These are phyloP conservation scores for Himalopsyche tibetana DNA, from an alignment of 2,888 invertebrate genomes.

Conservation along the genomic window DNA sequence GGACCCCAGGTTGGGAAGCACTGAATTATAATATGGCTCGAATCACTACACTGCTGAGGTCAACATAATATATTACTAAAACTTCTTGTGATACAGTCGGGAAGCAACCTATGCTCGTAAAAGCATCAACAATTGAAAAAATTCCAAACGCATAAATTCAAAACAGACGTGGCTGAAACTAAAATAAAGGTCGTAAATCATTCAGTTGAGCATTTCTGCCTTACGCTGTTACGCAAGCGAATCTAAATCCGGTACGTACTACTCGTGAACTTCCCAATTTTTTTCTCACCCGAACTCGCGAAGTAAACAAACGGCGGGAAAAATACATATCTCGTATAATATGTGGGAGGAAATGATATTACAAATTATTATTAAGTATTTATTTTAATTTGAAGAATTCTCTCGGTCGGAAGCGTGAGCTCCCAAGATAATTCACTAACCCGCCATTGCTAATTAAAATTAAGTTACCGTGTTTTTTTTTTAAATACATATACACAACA, in stretches of 20 bases:
- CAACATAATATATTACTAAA: no score
- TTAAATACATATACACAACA: no score
- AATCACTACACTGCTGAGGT: no score
- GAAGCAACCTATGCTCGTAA: no score
- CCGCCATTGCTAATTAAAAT: slow-evolving; percentile 11
- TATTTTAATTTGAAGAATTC: slow-evolving; percentile 26
- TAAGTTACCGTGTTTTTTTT: neutral
- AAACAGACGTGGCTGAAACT: neutral
- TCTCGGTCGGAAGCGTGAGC: neutral
- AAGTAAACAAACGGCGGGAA: slow-evolving; percentile 14
- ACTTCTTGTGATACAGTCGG: no score
- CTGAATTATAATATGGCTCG: no score
- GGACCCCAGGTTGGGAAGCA: no score
- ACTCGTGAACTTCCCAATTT: neutral
- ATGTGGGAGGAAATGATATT: neutral
- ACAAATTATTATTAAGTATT: slow-evolving; percentile 30
- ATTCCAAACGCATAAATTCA: neutral
- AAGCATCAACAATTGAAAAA: no score
- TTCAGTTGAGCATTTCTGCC: neutral
- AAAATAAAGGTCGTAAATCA: neutral
- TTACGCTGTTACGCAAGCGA: neutral
- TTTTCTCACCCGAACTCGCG: slow-evolving; percentile 4
- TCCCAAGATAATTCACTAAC: neutral
- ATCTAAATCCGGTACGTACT: neutral
- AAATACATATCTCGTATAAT: neutral